A percentile compares a stretch with the other conserved stretches of the same genome.
These are phyloP conservation scores for Pachydiplax longipennis DNA, from an alignment of 2,888 invertebrate species.

Conservation along the genomic window DNA sequence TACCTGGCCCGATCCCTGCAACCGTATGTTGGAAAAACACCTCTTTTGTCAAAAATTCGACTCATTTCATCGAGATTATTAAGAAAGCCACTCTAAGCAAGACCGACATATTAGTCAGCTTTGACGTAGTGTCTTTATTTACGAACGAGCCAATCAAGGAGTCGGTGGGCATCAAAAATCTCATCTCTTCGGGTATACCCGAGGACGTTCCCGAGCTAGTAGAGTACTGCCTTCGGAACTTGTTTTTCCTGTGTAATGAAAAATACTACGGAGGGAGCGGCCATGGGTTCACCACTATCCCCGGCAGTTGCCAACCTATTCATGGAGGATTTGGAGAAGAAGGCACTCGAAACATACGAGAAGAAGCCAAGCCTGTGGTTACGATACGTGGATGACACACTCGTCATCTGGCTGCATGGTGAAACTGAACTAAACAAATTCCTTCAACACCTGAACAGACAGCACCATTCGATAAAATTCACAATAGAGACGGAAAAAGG, in stretches of 20 bases:
- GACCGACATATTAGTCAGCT: too few species aligned
- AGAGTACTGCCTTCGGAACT: too few species aligned
- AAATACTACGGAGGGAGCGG: constrained; percentile 47
- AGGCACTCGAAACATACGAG: constrained; percentile 44
- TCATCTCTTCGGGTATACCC: neutral
- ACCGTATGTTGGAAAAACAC: neutral
- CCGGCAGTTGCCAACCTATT: constrained; percentile 50
- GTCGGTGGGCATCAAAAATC: constrained; percentile 60
- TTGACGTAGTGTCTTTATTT: neutral
- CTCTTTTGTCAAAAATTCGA: neutral
- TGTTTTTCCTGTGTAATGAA: constrained; percentile 9
- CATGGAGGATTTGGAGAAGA: too few species aligned
- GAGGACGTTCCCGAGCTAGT: neutral
- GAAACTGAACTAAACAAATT: constrained; percentile 50
- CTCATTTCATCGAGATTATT: neutral
- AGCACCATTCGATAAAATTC: constrained; percentile 49
- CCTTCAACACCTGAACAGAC: constrained; percentile 49
- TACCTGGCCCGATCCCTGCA: neutral
- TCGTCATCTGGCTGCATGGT: too few species aligned
- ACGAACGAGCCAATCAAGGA: constrained; percentile 49
- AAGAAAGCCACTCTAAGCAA: neutral
- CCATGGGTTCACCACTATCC: constrained; percentile 51
- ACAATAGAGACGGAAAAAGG: constrained; percentile 51
- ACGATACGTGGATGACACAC: constrained; percentile 51
- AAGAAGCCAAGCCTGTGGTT: constrained; percentile 47